phyloP scores from a whole-genome alignment of 2,113 vertebrate genomes.

The Campylomormyrus numenius region DNA sequence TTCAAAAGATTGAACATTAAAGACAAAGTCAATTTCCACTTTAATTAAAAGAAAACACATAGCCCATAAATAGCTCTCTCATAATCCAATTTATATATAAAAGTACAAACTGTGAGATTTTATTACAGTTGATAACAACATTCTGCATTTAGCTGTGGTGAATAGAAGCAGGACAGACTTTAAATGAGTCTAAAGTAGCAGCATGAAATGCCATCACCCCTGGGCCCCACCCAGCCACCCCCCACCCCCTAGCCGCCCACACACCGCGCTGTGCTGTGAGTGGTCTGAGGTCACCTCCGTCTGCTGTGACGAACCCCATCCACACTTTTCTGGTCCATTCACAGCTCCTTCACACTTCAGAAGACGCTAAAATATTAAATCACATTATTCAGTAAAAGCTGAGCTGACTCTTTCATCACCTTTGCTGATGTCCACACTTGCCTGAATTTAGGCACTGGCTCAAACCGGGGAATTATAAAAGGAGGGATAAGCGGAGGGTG shows the following conservation, averaged over 20 bases:
- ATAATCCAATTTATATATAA: not conserved
- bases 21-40: not conserved
- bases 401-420: not conserved
- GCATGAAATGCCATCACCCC: not conserved
- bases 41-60: not conserved
- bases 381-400: not conserved
- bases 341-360: not conserved
- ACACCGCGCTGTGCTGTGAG: not conserved
- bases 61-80: not conserved
- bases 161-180: not conserved
- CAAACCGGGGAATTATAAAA: not conserved
- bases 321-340: not conserved
- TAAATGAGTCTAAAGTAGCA: not conserved
- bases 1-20: not conserved
- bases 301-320: not conserved
- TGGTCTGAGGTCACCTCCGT: not conserved
- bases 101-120: not conserved
- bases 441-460: not conserved
- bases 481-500: not conserved
- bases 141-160: not conserved
- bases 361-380: not conserved
- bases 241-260: no score
- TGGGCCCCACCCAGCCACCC: not conserved
- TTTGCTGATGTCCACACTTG: not conserved
- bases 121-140: not conserved